phyloP scores from a whole-genome alignment of 2,797 vertebrate species.

The Aratinga solstitialis region DNA sequence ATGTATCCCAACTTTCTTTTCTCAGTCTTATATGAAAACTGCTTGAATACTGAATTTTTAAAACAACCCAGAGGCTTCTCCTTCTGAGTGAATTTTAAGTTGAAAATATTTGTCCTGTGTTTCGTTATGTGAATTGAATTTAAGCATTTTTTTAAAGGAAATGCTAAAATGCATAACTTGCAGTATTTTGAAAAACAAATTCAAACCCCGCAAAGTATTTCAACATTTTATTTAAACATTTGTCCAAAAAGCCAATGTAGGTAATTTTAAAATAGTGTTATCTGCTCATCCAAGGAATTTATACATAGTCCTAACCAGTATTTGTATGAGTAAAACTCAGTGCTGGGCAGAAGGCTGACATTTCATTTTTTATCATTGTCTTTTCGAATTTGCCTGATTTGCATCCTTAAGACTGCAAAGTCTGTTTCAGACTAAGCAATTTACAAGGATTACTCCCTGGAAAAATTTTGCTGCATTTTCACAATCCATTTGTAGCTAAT shows the following conservation, averaged over 20 bases:
- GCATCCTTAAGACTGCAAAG: background rate
- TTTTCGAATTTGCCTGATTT: background rate
- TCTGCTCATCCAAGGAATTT: background rate
- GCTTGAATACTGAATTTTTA: background rate
- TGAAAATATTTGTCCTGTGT: background rate
- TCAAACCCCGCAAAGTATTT: accelerated
- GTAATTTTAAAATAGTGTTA: background rate
- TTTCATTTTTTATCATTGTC: background rate
- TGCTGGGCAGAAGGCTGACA: background rate
- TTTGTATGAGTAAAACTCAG: background rate
- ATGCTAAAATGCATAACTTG: background rate
- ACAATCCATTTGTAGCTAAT: background rate
- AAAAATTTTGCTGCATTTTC: background rate
- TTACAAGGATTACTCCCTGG: background rate
- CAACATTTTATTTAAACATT: background rate
- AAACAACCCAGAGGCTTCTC: background rate
- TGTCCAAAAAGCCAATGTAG: background rate
- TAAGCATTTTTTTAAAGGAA: background rate
- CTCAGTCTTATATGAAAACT: background rate
- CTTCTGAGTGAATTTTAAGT: background rate
- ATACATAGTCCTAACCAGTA: background rate
- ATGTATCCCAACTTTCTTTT: background rate
- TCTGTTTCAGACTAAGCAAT: background rate
- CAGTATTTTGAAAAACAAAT: background rate
- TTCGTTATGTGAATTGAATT: background rate